These are phyloP conservation scores for Saguinus oedipus DNA, from an alignment of 2,797 vertebrate species.

Conservation along the genomic window DNA sequence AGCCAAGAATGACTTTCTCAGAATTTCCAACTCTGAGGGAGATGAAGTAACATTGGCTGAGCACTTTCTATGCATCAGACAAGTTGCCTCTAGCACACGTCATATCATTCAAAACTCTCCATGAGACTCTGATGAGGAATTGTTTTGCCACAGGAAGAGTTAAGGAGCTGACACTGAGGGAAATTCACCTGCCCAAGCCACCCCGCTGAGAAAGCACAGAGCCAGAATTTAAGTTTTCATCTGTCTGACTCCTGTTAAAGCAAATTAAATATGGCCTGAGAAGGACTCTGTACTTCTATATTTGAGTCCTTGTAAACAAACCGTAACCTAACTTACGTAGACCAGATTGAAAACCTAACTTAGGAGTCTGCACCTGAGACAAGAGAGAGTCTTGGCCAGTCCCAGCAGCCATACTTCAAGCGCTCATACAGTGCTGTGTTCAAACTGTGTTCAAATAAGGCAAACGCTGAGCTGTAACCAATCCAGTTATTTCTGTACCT, in stretches of 20 bases:
- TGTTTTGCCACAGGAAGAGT: not conserved
- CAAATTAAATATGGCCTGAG: not conserved
- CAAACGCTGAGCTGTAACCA: not conserved
- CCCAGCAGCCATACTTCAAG: not conserved
- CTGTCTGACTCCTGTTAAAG: not conserved
- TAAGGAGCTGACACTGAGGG: not conserved
- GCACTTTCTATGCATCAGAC: not conserved
- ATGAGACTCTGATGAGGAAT: not conserved
- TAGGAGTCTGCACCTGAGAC: not conserved
- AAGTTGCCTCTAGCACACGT: no score
- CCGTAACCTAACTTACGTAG: not conserved
- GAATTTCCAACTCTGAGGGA: not conserved
- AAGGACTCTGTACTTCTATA: not conserved
- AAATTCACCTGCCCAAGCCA: not conserved
- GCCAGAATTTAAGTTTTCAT: not conserved
- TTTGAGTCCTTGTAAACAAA: not conserved
- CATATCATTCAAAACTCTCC: not conserved
- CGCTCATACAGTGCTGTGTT: not conserved
- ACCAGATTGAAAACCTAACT: not conserved
- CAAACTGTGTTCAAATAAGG: not conserved
- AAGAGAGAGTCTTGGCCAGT: not conserved
- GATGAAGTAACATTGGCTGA: not conserved
- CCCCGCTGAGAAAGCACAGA: not conserved
- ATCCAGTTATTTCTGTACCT: not conserved
- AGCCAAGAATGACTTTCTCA: not conserved